Evolutionary conservation across 2,888 invertebrate species (phyloP).

Genomic region (Apoda limacodes): DNA sequence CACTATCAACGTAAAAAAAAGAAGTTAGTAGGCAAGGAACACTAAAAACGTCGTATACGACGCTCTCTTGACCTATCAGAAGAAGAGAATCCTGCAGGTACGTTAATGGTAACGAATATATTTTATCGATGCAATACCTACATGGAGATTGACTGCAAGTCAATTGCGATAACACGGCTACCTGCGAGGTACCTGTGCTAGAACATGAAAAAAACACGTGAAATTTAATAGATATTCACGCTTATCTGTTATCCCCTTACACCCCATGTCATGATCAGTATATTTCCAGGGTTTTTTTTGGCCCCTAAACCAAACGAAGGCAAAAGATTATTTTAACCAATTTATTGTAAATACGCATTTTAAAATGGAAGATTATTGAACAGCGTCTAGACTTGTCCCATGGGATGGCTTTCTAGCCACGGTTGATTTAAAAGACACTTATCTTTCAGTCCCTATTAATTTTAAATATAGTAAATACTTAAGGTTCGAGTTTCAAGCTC

Average conservation of each 20-base stretch:
- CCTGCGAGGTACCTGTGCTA: neutral
- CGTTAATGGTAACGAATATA: neutral
- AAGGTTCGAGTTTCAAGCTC: neutral
- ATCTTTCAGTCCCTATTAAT: neutral
- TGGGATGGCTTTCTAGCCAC: neutral
- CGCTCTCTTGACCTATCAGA: no score
- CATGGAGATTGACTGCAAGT: no score
- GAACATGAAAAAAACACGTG: neutral
- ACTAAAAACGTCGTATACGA: neutral
- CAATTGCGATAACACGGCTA: no score
- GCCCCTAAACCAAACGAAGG: constrained; percentile 15
- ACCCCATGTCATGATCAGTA: constrained; percentile 3
- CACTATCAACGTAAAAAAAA: neutral
- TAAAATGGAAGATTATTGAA: constrained; percentile 18
- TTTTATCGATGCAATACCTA: no score
- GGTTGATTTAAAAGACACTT: neutral
- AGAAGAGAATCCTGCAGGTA: neutral
- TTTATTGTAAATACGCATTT: constrained; percentile 16
- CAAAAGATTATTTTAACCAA: constrained; percentile 15
- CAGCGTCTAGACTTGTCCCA: constrained; percentile 8
- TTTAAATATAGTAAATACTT: neutral
- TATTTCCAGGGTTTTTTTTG: constrained; percentile 15
- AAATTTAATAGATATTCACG: constrained; percentile 6
- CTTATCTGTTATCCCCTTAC: constrained; percentile 4
- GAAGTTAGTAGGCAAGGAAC: neutral